Conservation (phyloP, 2,888 invertebrate genomes). For the Octonoba sinensis region DNA sequence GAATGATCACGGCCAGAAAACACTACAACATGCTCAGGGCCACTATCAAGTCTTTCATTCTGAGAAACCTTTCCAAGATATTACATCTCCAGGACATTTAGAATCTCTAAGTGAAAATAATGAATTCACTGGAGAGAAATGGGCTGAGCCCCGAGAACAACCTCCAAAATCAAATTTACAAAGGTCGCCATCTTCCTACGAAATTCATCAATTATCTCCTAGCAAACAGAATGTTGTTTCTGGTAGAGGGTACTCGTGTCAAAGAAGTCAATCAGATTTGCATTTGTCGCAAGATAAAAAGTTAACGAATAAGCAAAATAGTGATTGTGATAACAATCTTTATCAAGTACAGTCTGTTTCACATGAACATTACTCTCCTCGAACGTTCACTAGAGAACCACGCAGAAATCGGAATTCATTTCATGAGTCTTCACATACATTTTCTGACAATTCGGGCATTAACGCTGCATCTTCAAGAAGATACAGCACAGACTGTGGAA, state of each 20-base stretch:
- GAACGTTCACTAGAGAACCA: constrained; percentile 46
- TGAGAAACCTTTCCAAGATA: constrained; percentile 40
- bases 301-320: constrained; percentile 13
- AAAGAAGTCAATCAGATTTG: constrained; percentile 57
- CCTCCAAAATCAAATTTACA: constrained; percentile 33
- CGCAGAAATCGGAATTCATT: constrained; percentile 46
- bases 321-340: constrained; percentile 44
- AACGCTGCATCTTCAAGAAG: constrained; percentile 24
- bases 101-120: constrained; percentile 54
- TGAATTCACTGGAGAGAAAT: constrained; percentile 44
- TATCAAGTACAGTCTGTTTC: constrained; percentile 56
- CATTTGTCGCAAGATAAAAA: constrained; percentile 40
- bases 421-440: constrained; percentile 38
- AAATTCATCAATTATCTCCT: constrained; percentile 56
- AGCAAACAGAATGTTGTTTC: constrained; percentile 40
- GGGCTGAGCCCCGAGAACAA: constrained; percentile 46
- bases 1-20: constrained; percentile 24
- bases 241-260: constrained; percentile 46
- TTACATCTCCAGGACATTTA: constrained; percentile 45
- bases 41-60: constrained; percentile 28
- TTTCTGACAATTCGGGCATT: constrained; percentile 11
- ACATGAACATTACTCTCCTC: constrained; percentile 49
- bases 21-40: constrained; percentile 28
- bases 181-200: constrained; percentile 56
- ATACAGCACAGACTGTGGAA: constrained; percentile 31